phyloP scores from a whole-genome alignment of 2,113 vertebrate species.

The Leucosticte australis region DNA sequence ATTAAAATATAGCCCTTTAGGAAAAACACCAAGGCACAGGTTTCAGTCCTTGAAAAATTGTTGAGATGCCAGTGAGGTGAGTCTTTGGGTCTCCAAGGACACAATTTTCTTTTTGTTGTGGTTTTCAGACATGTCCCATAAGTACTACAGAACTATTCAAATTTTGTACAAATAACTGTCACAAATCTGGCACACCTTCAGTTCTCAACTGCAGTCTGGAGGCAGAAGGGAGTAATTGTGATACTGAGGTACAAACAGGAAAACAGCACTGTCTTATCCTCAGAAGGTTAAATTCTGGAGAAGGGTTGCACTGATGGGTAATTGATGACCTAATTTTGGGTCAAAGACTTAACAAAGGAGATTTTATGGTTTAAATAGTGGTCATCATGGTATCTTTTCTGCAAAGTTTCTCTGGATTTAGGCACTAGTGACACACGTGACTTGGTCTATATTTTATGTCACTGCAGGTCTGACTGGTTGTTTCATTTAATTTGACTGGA shows the following conservation, averaged over 20 bases:
- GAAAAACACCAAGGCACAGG: background rate
- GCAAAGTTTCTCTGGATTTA: background rate
- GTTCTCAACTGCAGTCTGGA: background rate
- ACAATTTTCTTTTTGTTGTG: background rate
- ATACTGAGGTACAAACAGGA: background rate
- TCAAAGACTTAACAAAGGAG: background rate
- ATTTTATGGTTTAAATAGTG: background rate
- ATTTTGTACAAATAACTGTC: background rate
- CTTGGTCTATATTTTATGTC: background rate
- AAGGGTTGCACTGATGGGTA: background rate
- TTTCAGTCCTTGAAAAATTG: background rate
- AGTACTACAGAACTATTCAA: background rate
- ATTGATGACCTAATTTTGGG: background rate
- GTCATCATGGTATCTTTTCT: background rate
- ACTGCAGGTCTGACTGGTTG: background rate
- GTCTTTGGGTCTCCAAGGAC: background rate
- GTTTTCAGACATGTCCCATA: background rate
- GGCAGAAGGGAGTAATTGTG: background rate
- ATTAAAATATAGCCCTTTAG: background rate
- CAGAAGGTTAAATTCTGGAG: background rate
- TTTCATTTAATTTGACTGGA: conserved; percentile 28
- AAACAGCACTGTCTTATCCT: background rate
- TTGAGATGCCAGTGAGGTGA: background rate
- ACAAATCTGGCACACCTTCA: background rate
- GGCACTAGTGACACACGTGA: background rate